Percentiles rank a stretch among this genome's conserved stretches.
phyloP scores from a whole-genome alignment of 2,113 vertebrate genomes.

The Lipotes vexillifer region DNA sequence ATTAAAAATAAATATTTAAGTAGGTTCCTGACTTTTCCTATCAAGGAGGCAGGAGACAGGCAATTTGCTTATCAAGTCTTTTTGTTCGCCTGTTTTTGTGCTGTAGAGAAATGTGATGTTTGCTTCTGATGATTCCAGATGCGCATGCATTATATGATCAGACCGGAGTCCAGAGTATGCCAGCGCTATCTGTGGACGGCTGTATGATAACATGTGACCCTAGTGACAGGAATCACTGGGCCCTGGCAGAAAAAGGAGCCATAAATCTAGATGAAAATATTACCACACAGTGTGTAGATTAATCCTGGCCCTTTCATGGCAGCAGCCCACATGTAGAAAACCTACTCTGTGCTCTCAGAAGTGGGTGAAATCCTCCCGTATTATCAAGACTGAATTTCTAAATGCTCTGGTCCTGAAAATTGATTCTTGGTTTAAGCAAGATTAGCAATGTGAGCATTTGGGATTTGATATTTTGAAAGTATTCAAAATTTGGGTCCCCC shows the following conservation, averaged over 20 bases:
- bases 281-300: constrained; percentile 24
- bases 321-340: neutral
- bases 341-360: neutral
- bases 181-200: constrained; percentile 26
- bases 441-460: neutral
- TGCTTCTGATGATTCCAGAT: constrained; percentile 54
- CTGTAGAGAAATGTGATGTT: constrained; percentile 42
- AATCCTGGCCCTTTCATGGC: neutral
- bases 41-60: constrained; percentile 47
- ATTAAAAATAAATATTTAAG: constrained; percentile 76
- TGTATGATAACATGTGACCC: constrained; percentile 1
- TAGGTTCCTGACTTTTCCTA: constrained; percentile 68
- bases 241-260: constrained; percentile 58
- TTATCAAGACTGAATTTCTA: neutral
- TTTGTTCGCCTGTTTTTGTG: constrained; percentile 49
- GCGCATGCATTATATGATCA: constrained; percentile 31
- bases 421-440: neutral
- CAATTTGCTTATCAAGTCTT: constrained; percentile 63
- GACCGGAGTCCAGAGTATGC: constrained; percentile 46
- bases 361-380: neutral
- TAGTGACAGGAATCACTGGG: neutral
- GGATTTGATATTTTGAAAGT: constrained; percentile 5
- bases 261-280: constrained; percentile 70
- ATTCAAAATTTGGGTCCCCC: neutral
- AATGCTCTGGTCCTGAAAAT: neutral